Conservation (phyloP, 2,113 vertebrate species). For the Sigmodon hispidus region DNA sequence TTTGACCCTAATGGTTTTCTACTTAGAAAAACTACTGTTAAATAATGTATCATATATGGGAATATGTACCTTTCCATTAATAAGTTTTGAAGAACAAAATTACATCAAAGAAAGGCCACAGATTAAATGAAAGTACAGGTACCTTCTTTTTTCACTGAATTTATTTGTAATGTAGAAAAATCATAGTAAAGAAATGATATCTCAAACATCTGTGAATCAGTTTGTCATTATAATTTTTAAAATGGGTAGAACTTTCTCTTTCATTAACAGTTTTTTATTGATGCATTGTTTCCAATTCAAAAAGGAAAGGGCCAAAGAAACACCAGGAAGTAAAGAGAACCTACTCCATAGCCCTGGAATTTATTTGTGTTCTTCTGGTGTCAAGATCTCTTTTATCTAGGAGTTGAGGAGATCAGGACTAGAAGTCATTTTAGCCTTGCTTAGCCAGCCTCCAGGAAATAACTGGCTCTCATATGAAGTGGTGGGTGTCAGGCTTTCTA, state of each 20-base stretch:
- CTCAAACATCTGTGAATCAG: conserved; percentile 16
- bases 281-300: background rate
- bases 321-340: background rate
- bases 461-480: conserved; percentile 2
- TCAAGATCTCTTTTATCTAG: background rate
- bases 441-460: conserved; percentile 9
- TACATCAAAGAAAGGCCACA: background rate
- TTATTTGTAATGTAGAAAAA: conserved; percentile 1
- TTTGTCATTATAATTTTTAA: background rate
- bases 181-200: conserved; percentile 33
- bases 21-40: background rate
- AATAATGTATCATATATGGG: background rate
- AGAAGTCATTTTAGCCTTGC: conserved; percentile 11
- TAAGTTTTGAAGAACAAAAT: background rate
- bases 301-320: background rate
- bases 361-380: conserved; percentile 28
- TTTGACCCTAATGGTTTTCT: background rate
- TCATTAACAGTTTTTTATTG: background rate
- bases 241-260: background rate
- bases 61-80: background rate
- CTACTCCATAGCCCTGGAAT: background rate
- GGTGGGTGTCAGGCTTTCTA: conserved; percentile 43
- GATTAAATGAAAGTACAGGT: conserved; percentile 42
- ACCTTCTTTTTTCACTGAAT: background rate
- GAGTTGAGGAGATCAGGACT: background rate